phyloP scores from a whole-genome alignment of 2,113 vertebrate genomes.

The Rattus rattus region DNA sequence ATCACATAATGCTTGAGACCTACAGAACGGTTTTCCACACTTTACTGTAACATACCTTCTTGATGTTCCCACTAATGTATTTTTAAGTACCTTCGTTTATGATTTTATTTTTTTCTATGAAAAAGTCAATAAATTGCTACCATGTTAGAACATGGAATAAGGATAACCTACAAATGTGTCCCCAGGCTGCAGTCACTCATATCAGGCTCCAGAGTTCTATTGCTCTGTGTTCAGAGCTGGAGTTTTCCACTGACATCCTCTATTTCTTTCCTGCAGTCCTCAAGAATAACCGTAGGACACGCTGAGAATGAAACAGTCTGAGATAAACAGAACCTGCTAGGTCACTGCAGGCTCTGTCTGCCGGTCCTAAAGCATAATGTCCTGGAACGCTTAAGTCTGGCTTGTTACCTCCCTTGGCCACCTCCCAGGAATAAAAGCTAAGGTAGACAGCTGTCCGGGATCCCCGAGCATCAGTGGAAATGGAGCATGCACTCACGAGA shows the following conservation, averaged over 20 bases:
- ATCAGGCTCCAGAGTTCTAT: background rate
- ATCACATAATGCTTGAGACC: background rate
- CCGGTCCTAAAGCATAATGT: background rate
- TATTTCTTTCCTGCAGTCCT: background rate
- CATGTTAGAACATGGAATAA: background rate
- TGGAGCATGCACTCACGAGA: too few species aligned
- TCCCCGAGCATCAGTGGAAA: background rate
- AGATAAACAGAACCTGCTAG: background rate
- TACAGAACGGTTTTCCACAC: background rate
- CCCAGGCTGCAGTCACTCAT: background rate
- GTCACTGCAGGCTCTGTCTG: background rate
- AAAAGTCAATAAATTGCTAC: background rate
- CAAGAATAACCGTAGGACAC: background rate
- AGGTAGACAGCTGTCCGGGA: background rate
- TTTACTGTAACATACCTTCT: too few species aligned
- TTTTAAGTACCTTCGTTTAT: background rate
- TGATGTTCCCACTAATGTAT: background rate
- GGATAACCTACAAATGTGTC: background rate
- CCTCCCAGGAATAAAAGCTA: background rate
- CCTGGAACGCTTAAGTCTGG: background rate
- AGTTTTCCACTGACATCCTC: background rate
- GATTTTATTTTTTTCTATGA: background rate
- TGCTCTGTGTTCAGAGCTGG: background rate
- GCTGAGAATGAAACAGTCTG: background rate
- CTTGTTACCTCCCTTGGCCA: background rate